Conservation (phyloP, 2,113 vertebrate genomes). For the Cyprinus carpio region DNA sequence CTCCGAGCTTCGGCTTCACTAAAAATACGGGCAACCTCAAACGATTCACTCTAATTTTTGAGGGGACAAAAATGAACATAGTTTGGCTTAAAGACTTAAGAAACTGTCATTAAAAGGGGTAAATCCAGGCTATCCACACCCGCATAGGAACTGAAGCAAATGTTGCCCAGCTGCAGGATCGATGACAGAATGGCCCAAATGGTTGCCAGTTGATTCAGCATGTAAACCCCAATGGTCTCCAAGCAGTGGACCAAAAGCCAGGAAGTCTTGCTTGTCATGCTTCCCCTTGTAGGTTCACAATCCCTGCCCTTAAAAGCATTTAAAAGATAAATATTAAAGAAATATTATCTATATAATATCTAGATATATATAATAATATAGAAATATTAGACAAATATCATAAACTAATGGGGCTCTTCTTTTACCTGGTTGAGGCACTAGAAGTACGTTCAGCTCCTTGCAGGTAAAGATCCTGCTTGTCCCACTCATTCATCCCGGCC, state of each 20-base stretch:
- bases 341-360: no score
- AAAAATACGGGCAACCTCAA: constrained; percentile 82
- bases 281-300: constrained; percentile 82
- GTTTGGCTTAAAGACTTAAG: background rate
- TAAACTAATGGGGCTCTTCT: background rate
- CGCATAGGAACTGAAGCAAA: constrained; percentile 92
- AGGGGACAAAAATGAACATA: constrained; percentile 55
- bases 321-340: no score
- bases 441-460: constrained; percentile 91
- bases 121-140: constrained; percentile 66
- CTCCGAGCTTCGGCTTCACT: constrained; percentile 83
- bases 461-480: constrained; percentile 82
- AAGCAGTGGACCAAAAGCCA: constrained; percentile 79
- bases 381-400: background rate
- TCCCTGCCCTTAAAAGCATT: constrained; percentile 77
- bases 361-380: no score
- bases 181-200: constrained; percentile 87
- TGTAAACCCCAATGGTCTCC: constrained; percentile 79
- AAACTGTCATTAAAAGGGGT: background rate
- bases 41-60: constrained; percentile 79
- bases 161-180: constrained; percentile 91
- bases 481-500: constrained; percentile 78
- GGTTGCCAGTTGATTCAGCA: constrained; percentile 74
- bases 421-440: constrained; percentile 92
- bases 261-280: constrained; percentile 82